A percentile compares a stretch with the other conserved stretches of the same genome.
Conservation (phyloP, 2,113 vertebrate species). For the Synodontis membranacea region DNA sequence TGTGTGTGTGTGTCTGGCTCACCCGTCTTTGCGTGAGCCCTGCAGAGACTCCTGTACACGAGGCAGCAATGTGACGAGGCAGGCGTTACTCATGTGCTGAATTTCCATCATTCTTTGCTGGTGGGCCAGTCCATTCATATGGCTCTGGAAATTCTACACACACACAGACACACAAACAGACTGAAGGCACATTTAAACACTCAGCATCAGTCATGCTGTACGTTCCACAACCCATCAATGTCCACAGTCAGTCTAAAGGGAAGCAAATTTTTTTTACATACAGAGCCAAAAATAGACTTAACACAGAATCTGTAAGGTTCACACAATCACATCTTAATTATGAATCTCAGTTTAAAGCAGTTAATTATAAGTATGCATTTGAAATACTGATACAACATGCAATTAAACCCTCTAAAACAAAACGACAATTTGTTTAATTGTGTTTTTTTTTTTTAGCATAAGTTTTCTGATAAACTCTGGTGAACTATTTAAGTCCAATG, state of each 20-base stretch:
- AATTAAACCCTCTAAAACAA: not conserved
- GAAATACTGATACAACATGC: not conserved
- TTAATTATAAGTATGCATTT: not conserved
- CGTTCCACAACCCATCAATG: too few relatives aligned
- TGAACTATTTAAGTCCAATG: not conserved
- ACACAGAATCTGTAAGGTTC: too few relatives aligned
- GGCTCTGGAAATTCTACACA: conserved; percentile 86
- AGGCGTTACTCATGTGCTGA: conserved; percentile 89
- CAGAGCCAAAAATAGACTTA: too few relatives aligned
- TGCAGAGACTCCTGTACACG: conserved; percentile 82
- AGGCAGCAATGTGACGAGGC: conserved; percentile 88
- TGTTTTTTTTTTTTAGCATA: too few relatives aligned
- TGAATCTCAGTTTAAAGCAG: not conserved
- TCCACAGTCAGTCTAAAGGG: too few relatives aligned
- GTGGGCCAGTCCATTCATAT: conserved; percentile 87
- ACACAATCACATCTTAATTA: too few relatives aligned
- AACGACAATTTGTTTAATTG: too few relatives aligned
- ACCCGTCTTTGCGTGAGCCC: conserved; percentile 78
- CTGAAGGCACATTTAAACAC: not conserved
- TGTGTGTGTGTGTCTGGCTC: conserved; percentile 8
- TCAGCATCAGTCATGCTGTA: not conserved
- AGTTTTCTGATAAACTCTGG: not conserved
- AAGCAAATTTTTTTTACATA: too few relatives aligned
- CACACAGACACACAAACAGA: not conserved
- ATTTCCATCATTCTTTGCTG: conserved; percentile 92